Base-by-base conservation (phyloP, 2,113 vertebrate genomes). In the Grus americana region DNA sequence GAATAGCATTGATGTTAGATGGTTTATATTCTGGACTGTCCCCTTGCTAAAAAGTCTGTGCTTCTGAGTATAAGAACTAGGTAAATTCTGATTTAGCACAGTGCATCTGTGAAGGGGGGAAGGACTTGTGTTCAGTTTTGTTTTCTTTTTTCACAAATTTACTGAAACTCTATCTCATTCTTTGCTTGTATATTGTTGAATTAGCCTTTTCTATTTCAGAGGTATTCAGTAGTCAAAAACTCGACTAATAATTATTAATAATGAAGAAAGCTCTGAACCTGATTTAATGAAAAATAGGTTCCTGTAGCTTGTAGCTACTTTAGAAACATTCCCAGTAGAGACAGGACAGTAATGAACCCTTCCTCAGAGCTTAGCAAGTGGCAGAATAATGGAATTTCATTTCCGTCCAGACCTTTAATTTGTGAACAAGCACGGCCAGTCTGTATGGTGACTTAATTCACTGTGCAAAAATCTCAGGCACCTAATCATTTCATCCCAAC, bases 371-470 rank as follows among this genome's bases (percentile, higher is more conserved):
- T 92, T 79, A 72, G 82, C 24, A 80, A 93, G 90, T 90, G 80
- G n/a, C 58, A 95, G 76, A 95, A 93, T 94, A 94, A 96, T 83
- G 81, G 79, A 93, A 89, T 94, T 97, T 95, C 79, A 75, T 94
- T 96, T 97, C 88, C 0, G 34, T 86, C 87, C 85, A 84, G 93
- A 90, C 90, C 94, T 98, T 96, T 96, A 95, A 98, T 95, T 97
- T 97, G 95, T 97, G 96, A 95, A 90, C 67, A 94, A 96, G 86
- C 91, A 58, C 1, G 36, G 83, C 74, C 83, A 84, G 94, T 92
- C 90, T 97, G 93, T 93, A 96, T 79, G 88, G 96, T 93, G 96
- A 94, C 95, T 98, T 98, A 96, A 97, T 98, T 97, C 95, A 88
- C 92, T 97, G 96, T 94, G 96, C 88, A 96, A 95, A 98, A 97